These are phyloP conservation scores for Hydrozoanthus gracilis DNA, from an alignment of 92 coral and sea anemone genomes.

Conservation along the genomic window DNA sequence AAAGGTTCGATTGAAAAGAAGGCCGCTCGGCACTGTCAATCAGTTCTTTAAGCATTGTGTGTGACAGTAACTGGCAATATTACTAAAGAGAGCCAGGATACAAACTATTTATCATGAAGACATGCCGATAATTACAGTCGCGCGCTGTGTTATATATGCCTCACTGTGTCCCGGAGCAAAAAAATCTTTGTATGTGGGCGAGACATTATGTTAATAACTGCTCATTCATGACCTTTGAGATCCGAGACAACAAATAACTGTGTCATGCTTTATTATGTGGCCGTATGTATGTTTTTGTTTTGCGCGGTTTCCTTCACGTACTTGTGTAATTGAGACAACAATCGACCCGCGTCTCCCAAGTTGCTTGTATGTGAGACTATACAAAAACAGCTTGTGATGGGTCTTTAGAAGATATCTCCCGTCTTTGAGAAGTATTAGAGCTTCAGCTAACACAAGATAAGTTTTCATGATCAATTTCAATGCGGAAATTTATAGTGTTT, in stretches of 20 bases:
- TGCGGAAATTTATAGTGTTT: not conserved
- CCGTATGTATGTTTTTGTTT: not conserved
- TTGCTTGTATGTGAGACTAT: not conserved
- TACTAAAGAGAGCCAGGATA: too few relatives aligned
- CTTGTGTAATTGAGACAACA: not conserved
- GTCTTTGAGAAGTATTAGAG: not conserved
- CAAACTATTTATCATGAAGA: too few relatives aligned
- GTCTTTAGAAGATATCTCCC: not conserved
- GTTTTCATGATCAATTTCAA: not conserved
- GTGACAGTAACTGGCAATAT: too few relatives aligned
- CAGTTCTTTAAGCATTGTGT: too few relatives aligned
- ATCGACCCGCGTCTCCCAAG: not conserved
- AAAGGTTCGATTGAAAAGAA: too few relatives aligned
- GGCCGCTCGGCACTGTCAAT: too few relatives aligned
- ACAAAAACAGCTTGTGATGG: not conserved
- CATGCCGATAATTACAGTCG: too few relatives aligned
- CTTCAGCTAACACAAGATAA: not conserved
- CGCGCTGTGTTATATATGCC: too few relatives aligned
- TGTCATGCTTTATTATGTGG: not conserved
- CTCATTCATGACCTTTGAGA: not conserved
- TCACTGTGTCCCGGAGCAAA: not conserved
- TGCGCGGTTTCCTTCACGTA: not conserved
- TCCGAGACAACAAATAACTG: not conserved
- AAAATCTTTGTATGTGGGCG: constrained; percentile 1
- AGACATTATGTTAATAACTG: not conserved